Evolutionary conservation across 1,140 invertebrate species (phyloP).

Genomic region (Pteromalus puparum): DNA sequence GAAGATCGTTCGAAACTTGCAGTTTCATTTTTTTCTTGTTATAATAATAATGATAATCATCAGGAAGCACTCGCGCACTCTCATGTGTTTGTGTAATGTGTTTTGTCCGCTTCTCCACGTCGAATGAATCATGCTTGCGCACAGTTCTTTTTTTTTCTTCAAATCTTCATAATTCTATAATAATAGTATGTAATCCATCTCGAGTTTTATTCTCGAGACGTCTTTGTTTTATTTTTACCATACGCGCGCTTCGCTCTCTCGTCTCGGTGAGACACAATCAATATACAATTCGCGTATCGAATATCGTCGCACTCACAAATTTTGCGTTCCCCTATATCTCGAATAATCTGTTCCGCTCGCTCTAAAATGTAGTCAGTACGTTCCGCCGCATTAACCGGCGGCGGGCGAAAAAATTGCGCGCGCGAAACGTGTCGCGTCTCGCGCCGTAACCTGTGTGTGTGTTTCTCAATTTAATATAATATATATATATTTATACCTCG

Average conservation of each 20-base stretch:
- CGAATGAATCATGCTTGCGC: neutral
- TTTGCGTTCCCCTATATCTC: constrained; percentile 17
- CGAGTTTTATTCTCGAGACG: neutral
- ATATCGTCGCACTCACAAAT: neutral
- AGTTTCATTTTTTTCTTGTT: neutral
- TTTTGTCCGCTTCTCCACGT: constrained; percentile 1
- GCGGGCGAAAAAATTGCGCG: constrained; percentile 56
- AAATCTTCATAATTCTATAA: neutral
- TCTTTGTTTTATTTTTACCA: neutral
- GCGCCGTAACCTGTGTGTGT: constrained; percentile 50
- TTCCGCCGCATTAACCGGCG: constrained; percentile 59
- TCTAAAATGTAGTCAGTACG: constrained; percentile 71
- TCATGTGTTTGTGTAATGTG: neutral
- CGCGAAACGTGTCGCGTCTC: constrained; percentile 30
- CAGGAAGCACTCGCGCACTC: constrained; percentile 47
- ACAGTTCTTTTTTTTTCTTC: neutral
- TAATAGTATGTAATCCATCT: neutral
- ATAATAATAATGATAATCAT: neutral
- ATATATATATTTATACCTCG: neutral
- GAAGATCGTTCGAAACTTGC: neutral
- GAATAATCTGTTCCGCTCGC: constrained; percentile 43
- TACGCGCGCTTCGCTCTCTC: neutral
- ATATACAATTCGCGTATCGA: neutral
- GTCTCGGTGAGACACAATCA: neutral
- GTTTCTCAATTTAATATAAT: constrained; percentile 38